phyloP scores from a whole-genome alignment of 2,797 vertebrate genomes.

The Anabacerthia variegaticeps region DNA sequence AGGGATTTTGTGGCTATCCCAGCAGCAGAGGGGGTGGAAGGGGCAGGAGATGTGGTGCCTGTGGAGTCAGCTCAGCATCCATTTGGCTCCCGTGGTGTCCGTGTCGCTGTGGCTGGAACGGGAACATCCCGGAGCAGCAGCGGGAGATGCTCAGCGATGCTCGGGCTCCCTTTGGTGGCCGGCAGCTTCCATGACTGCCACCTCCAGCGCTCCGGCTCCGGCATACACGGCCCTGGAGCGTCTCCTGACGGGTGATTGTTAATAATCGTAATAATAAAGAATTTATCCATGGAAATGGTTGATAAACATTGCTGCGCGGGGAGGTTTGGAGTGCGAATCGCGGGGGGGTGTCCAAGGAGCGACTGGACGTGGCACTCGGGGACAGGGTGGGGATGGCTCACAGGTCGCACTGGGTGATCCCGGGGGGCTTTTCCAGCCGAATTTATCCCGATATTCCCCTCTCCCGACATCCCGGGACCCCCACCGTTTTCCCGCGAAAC shows the following conservation, averaged over 20 bases:
- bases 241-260: not conserved
- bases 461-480: no score
- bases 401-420: accelerated
- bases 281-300: accelerated
- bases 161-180: not conserved
- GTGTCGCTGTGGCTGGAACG: not conserved
- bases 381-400: accelerated
- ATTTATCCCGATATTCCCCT: not conserved
- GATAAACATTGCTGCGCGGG: accelerated
- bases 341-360: not conserved
- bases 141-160: not conserved
- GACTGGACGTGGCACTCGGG: accelerated
- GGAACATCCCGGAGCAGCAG: not conserved
- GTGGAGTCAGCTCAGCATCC: not conserved
- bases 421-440: no score
- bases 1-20: not conserved
- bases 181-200: not conserved
- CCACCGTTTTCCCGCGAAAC: not conserved
- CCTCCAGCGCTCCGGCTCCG: not conserved
- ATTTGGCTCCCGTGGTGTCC: accelerated
- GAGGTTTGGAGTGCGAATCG: not conserved
- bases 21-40: not conserved
- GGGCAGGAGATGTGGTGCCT: not conserved
- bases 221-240: not conserved
- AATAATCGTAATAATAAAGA: not conserved